Evolutionary conservation across 2,888 invertebrate species (phyloP), one percentile per base, ranked within the genome.

Genomic region (Metacarcinus magister): DNA sequence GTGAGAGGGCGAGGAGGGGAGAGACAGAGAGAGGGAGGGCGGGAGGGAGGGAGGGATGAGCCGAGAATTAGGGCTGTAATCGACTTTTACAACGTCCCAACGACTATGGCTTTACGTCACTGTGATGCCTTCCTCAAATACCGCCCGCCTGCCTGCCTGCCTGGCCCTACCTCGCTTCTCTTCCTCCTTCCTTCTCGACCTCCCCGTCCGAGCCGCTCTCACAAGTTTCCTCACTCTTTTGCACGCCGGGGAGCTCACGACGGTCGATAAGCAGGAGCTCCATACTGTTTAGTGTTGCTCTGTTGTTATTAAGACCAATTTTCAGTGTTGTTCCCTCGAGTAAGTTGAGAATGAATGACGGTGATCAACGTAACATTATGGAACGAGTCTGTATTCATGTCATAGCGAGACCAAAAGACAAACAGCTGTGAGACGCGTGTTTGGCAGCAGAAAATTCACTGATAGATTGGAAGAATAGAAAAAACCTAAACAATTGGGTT

Each of bases 71-170:
- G 43, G 67, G 67, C 93, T 32, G 67, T 93, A 93, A 93, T 93
- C 93, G 93, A 93, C 93, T 93, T 93, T 93, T 92, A 60, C 93
- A 93, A 67, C 28, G 93, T 0, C 60, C 39, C 67, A 23, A 43
- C 60, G 67, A 39, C 93, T 46, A 67, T 75, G 39, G n/a, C 43
- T 87, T 39, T 75, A 44, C 93, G 67, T 92, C 93, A 93, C n/a
- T 32, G 67, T 93, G 93, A 93, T 93, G 67, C 93, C 67, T 93
- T 93, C 67, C 67, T 93, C 93, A 93, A 60, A 93, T 75, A 93
- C 93, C 87, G 87, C 87, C 39, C 87, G 87, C 39, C 87, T 16
- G 87, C 67, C 67, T 54, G 28, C 87, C 87, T 32, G n/a, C 16
- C 39, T 67, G 19, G 19, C 67, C 67, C 67, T 23, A 23, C 67